Base-by-base conservation (phyloP, 1,140 invertebrate species). In the Sitobion miscanthi region DNA sequence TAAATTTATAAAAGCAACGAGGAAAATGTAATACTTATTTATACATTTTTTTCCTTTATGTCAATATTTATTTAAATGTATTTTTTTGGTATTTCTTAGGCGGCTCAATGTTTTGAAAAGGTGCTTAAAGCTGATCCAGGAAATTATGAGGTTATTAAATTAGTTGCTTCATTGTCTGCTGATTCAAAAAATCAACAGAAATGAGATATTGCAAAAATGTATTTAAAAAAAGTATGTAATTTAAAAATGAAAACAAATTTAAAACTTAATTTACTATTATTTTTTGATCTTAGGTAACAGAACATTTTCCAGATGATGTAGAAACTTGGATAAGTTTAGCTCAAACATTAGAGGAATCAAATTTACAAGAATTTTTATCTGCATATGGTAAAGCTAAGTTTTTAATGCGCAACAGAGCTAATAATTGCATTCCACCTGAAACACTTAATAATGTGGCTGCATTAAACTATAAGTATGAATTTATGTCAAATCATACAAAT, bases 111-210 rank as follows among this genome's bases (percentile, higher is more conserved):
- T 95, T 99, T 99, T 95, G 99, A 99, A 95, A 99, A 99, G 96
- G 99, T 99, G 11, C 95, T 99, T 8, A 99, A 99, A 96, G 97
- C 97, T 1, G 98, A 99, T 95, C 98, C 99, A 1, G 98, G 98
- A 9, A 99, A 99, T 95, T 99, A 99, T 95, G 99, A 99, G 95
- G 99, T 99, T 11, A 99, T 99, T 98, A 99, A 99, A 95, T 99
- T 99, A 94, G 96, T 99, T 3, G 99, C 99, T 0, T 99, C 99
- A 0, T 95, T 99, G 0, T 99, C 99, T 95, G 99, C 99, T 0
- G 98, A 97, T 95, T 99, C 98, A 1, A 96, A 96, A 94, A 99
- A 97, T 93, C 98, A 98, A 95, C 97, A 97, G 0, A 99, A 99
- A 95, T 96, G 98, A 54, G 98, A 99, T 94, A 98, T 98, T 94